Evolutionary conservation across 2,888 invertebrate species (phyloP).

Genomic region (Microctonus aethiopoides): DNA sequence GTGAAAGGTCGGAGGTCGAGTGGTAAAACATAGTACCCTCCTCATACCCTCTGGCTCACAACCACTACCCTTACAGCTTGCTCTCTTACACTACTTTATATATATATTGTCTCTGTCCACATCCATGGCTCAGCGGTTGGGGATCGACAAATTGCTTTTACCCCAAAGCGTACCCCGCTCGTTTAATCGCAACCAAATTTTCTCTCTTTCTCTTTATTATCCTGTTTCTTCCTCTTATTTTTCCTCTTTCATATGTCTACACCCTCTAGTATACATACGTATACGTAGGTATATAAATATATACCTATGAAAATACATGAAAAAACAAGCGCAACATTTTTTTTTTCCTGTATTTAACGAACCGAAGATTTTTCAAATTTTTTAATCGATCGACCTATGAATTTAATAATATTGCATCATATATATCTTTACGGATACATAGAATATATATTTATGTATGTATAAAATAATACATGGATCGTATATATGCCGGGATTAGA

Average conservation of each 20-base stretch:
- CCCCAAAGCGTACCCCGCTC: conserved; percentile 20
- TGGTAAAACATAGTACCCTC: conserved; percentile 32
- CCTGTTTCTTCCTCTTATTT: conserved; percentile 4
- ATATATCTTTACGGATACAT: too few relatives aligned
- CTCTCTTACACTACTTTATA: neutral
- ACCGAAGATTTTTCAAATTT: neutral
- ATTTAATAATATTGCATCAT: neutral
- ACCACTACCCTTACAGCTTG: neutral
- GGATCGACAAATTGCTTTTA: conserved; percentile 49
- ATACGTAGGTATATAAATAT: too few relatives aligned
- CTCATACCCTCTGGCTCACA: conserved; percentile 17
- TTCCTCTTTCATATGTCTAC: conserved; percentile 2
- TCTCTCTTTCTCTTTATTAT: conserved; percentile 11
- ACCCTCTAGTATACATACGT: neutral
- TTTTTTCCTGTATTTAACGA: neutral
- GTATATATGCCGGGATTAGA: too few relatives aligned
- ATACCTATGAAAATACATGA: too few relatives aligned
- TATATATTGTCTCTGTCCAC: neutral
- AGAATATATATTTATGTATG: neutral
- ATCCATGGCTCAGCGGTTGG: conserved; percentile 23
- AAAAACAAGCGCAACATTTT: neutral
- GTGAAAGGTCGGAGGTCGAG: conserved; percentile 37
- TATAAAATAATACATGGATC: neutral
- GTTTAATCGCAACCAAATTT: conserved; percentile 34
- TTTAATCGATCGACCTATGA: too few relatives aligned